A percentile compares a stretch with the other conserved stretches of the same genome.
Conservation (phyloP, 2,113 vertebrate genomes). For the Telmatochromis sp. region DNA sequence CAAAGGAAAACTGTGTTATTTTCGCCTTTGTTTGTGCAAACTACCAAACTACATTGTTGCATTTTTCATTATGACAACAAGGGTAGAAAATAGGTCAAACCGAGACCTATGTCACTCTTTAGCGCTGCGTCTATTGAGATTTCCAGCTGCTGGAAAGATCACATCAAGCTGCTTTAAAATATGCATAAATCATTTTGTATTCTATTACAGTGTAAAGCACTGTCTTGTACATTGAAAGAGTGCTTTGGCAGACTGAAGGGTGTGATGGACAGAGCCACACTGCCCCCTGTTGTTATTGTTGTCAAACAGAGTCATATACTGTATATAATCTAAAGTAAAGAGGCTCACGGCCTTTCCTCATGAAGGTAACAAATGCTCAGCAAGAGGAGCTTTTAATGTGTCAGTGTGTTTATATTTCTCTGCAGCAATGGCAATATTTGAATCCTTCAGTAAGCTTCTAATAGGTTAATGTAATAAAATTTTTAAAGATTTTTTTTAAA, state of each 20-base stretch:
- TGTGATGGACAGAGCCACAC: constrained; percentile 63
- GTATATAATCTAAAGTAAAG: background rate
- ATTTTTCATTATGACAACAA: background rate
- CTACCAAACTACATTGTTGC: background rate
- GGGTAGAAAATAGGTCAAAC: background rate
- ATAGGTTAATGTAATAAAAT: background rate
- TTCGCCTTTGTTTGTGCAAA: background rate
- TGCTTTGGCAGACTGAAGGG: background rate
- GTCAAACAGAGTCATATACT: constrained; percentile 18
- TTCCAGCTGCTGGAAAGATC: background rate
- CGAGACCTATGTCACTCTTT: background rate
- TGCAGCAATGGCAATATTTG: background rate
- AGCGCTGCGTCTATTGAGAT: background rate
- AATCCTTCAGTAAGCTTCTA: background rate
- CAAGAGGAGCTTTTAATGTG: background rate
- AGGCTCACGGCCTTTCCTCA: background rate
- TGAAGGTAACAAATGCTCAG: background rate
- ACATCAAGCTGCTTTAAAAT: background rate
- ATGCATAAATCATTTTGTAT: background rate
- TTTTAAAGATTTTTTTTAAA: background rate
- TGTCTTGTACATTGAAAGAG: background rate
- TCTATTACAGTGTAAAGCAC: background rate
- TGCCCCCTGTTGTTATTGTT: constrained; percentile 74
- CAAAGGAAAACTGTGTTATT: background rate
- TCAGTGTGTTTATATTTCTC: background rate